Evolutionary conservation across 2,113 vertebrate genomes (phyloP), one percentile per base, ranked within the genome.

Genomic region (Zosterops pallidus): DNA sequence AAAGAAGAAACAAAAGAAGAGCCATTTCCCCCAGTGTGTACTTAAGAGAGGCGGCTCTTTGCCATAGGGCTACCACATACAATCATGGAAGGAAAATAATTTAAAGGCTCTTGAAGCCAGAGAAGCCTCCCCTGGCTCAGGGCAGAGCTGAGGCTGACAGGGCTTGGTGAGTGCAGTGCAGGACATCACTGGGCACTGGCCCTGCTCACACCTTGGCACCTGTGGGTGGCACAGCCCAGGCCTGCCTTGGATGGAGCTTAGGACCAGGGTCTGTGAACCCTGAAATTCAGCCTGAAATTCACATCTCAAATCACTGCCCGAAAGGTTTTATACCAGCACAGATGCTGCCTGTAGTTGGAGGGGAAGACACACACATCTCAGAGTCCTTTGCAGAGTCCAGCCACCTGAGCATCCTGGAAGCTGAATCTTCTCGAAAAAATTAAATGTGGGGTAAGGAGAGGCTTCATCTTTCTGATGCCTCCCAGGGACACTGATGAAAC

Each of bases 131-230:
- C 22, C 23, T 29, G 59, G 63, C 21, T 69, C n/a, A 29, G 23
- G 59, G 33, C 46, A 86, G 46, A 69, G 71, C 57, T 4, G 0
- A 33, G 42, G 44, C 22, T 69, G 85, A 9, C 0, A 0, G 72
- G 0, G 1, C 47, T 37, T 79, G 69, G 19, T 0, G 2, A 39
- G n/a, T 2, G 2, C 55, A 39, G 41, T 1, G 3, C 21, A 57
- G 49, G 23, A 60, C 53, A 42, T 19, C 3, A 3, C 53, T 13
- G 46, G 47, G 53, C 3, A 3, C 63, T 69, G 53, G 14, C 18
- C 4, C 24, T 5, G 1, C 35, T 91, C 60, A 29, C 47, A 35
- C 25, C 47, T 57, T 1, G 1, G 55, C 18, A 8, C 33, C 70
- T 1, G 0, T 1, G 2, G 11, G 14, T 10, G 6, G 24, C 26